These are phyloP conservation scores for Protodeltote pygarga DNA, from an alignment of 2,888 invertebrate genomes.

Conservation along the genomic window DNA sequence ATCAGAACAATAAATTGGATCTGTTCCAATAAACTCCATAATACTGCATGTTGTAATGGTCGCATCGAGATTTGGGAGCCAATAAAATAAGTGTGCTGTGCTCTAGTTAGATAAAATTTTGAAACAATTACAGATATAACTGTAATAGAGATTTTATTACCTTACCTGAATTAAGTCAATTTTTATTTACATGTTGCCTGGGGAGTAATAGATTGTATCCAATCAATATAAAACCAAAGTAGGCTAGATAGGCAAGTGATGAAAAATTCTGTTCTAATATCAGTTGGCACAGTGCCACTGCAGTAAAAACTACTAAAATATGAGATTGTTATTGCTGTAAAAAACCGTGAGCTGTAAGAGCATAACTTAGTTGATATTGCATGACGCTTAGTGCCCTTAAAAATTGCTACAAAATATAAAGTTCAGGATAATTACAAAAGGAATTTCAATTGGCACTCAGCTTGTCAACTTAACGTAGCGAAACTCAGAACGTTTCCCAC, in stretches of 20 bases:
- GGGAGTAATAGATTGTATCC: constrained; percentile 11
- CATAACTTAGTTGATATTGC: not conserved
- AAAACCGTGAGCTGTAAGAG: not conserved
- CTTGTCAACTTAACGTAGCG: constrained; percentile 27
- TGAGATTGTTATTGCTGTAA: constrained; percentile 8
- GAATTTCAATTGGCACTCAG: constrained; percentile 20
- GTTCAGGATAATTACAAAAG: not conserved
- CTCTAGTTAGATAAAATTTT: constrained; percentile 47
- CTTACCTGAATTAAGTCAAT: constrained; percentile 36
- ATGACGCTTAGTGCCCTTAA: not conserved
- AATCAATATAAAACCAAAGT: constrained; percentile 5
- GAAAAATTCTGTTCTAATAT: constrained; percentile 25
- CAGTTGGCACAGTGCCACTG: constrained; percentile 25
- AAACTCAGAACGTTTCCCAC: constrained; percentile 19
- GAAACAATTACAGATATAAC: constrained; percentile 36
- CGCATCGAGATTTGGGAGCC: constrained; percentile 55
- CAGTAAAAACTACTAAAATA: constrained; percentile 17
- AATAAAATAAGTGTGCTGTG: constrained; percentile 54
- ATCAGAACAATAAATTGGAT: constrained; percentile 47
- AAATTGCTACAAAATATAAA: not conserved
- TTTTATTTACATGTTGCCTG: constrained; percentile 24
- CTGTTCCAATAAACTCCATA: constrained; percentile 56
- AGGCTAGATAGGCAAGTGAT: constrained; percentile 5
- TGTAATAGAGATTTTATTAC: constrained; percentile 37
- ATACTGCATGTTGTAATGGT: constrained; percentile 54